phyloP scores from a whole-genome alignment of 2,888 invertebrate species.

The Taphrorychus bicolor region DNA sequence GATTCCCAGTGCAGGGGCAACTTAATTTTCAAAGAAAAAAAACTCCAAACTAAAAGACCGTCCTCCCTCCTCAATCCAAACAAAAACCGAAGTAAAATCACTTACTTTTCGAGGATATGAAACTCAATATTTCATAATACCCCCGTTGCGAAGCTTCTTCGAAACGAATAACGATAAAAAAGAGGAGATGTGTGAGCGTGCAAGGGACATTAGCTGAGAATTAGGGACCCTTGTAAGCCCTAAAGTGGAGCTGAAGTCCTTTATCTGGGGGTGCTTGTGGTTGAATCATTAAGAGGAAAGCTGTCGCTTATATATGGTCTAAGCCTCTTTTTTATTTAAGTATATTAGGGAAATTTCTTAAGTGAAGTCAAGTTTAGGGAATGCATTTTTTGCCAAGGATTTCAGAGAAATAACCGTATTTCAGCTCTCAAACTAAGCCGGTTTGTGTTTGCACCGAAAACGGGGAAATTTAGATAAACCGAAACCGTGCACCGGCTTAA shows the following conservation, averaged over 20 bases:
- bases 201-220: slow-evolving; percentile 31
- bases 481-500: not conserved
- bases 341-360: no score
- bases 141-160: not conserved
- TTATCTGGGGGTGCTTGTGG: slow-evolving; percentile 18
- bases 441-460: slow-evolving; percentile 26
- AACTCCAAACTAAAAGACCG: no score
- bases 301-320: slow-evolving; percentile 3
- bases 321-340: no score
- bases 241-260: slow-evolving; percentile 25
- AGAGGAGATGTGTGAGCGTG: slow-evolving; percentile 32
- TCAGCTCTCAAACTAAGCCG: slow-evolving; percentile 10
- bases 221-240: slow-evolving; percentile 35
- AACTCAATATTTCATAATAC: slow-evolving; percentile 5
- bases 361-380: no score
- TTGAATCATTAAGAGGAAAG: slow-evolving; percentile 24
- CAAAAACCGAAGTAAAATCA: not conserved
- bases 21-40: not conserved
- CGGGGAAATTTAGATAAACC: slow-evolving; percentile 15
- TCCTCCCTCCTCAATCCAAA: not conserved
- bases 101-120: not conserved
- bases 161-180: slow-evolving; percentile 28
- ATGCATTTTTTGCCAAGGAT: no score
- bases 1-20: not conserved
- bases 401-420: slow-evolving; percentile 1